A percentile compares a stretch with the other conserved stretches of the same genome.
phyloP scores from a whole-genome alignment of 2,797 vertebrate genomes.

The Xenopus petersii region DNA sequence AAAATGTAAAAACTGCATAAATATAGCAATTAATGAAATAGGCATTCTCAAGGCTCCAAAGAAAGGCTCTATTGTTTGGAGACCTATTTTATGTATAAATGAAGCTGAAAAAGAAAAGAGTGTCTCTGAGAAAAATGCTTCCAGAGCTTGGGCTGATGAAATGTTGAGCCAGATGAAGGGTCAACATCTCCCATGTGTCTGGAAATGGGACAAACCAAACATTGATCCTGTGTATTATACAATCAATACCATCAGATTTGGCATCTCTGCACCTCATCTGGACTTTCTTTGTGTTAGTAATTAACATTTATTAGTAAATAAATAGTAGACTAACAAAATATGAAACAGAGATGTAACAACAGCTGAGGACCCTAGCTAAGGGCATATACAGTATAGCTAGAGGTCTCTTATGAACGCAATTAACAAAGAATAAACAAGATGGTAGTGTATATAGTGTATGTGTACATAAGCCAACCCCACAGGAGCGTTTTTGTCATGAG shows the following conservation, averaged over 20 bases:
- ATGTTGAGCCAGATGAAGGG: slow-evolving; percentile 27
- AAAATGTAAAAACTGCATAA: slow-evolving; percentile 25
- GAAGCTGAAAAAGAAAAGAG: slow-evolving; percentile 26
- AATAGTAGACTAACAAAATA: not conserved
- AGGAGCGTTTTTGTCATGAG: too few species aligned
- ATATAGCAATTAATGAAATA: slow-evolving; percentile 39
- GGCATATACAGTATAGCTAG: too few species aligned
- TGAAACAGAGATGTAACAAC: too few species aligned
- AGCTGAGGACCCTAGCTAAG: too few species aligned
- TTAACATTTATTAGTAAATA: not conserved
- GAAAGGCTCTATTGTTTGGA: slow-evolving; percentile 37
- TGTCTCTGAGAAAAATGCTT: slow-evolving; percentile 30
- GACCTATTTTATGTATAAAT: slow-evolving; percentile 39
- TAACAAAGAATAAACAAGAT: too few species aligned
- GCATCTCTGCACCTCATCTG: not conserved
- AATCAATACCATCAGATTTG: not conserved
- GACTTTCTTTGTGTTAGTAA: too few species aligned
- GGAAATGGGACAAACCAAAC: slow-evolving; percentile 42
- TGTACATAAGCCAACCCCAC: too few species aligned
- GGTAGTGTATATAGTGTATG: too few species aligned
- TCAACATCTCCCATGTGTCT: slow-evolving; percentile 37
- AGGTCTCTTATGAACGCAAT: too few species aligned
- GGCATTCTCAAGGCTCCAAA: slow-evolving; percentile 25
- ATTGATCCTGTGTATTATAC: slow-evolving; percentile 20
- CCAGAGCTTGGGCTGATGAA: slow-evolving; percentile 24